Conservation (phyloP, 2,113 vertebrate genomes). For the Phyllostomus discolor region DNA sequence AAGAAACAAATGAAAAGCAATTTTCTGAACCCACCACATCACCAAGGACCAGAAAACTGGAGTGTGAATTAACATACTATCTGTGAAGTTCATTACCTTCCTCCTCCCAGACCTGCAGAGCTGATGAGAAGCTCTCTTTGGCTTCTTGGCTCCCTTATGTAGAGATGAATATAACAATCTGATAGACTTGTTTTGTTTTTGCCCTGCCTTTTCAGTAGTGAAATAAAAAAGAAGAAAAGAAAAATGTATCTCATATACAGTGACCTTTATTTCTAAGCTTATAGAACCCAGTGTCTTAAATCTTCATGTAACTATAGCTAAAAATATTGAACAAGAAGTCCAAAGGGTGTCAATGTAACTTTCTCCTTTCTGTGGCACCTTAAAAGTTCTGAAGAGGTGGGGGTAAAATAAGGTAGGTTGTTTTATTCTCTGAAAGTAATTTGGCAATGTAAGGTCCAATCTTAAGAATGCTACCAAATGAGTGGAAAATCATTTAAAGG, state of each 20-base stretch:
- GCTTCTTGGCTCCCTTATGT: slow-evolving; percentile 14
- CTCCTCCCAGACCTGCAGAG: neutral
- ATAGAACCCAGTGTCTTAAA: slow-evolving; percentile 40
- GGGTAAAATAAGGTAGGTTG: neutral
- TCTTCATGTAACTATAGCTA: neutral
- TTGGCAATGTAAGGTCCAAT: neutral
- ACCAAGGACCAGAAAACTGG: neutral
- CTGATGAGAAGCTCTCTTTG: neutral
- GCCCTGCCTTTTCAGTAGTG: slow-evolving; percentile 27
- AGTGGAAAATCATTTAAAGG: neutral
- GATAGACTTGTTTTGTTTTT: neutral
- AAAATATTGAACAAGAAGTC: neutral
- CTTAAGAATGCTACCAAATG: neutral
- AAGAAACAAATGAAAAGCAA: neutral
- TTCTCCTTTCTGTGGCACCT: neutral
- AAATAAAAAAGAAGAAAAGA: neutral
- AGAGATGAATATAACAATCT: slow-evolving; percentile 45
- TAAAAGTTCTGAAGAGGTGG: neutral
- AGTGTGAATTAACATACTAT: neutral
- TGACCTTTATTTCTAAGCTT: slow-evolving; percentile 59
- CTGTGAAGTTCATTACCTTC: neutral
- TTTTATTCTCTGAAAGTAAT: neutral
- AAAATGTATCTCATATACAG: slow-evolving; percentile 33
- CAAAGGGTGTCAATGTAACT: neutral
- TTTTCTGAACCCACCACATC: neutral